Evolutionary conservation across 2,888 invertebrate genomes (phyloP).

Genomic region (Iphiclides podalirius): DNA sequence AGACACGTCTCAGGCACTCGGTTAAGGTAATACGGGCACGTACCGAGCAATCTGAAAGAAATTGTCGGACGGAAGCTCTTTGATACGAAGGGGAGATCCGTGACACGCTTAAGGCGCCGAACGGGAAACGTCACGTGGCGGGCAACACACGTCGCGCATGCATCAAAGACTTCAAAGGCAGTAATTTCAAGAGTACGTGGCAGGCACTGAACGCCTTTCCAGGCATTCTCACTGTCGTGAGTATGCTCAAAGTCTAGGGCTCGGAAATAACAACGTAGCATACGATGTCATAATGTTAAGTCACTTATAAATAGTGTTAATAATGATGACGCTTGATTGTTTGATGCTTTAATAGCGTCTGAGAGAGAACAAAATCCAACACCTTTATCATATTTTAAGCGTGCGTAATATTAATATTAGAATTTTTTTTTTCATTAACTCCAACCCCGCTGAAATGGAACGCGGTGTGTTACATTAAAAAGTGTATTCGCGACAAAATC

Average conservation of each 20-base stretch:
- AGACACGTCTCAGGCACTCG: neutral
- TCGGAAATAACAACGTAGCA: too few species aligned
- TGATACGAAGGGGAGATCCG: neutral
- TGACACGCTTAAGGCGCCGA: neutral
- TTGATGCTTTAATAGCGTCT: too few species aligned
- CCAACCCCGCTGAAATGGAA: neutral
- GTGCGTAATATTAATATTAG: neutral
- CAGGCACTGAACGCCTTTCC: too few species aligned
- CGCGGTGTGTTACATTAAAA: neutral
- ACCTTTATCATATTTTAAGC: neutral
- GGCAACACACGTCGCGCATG: neutral
- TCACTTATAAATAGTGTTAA: too few species aligned
- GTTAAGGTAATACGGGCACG: neutral
- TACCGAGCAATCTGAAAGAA: neutral
- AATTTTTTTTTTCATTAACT: slow-evolving; percentile 1
- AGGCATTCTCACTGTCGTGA: too few species aligned
- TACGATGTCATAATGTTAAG: too few species aligned
- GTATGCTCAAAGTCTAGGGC: too few species aligned
- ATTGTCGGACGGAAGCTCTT: neutral
- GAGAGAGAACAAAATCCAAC: too few species aligned
- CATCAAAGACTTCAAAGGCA: too few species aligned
- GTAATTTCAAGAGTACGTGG: too few species aligned
- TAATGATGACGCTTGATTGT: too few species aligned
- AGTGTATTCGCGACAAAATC: slow-evolving; percentile 1
- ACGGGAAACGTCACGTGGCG: neutral